phyloP scores from a whole-genome alignment of 2,113 vertebrate genomes.

The Chrysochloris asiatica region DNA sequence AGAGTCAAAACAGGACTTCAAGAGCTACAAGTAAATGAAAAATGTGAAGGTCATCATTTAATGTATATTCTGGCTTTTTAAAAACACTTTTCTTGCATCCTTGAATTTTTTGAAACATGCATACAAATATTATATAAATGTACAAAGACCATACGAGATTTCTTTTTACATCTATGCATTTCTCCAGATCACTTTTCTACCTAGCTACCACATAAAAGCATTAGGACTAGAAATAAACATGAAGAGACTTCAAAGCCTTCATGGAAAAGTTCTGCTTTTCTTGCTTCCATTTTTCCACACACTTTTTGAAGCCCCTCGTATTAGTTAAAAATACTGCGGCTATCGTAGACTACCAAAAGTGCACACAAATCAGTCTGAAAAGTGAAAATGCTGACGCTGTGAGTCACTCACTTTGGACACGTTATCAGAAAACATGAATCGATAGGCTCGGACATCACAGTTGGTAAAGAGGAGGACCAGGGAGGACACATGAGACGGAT shows the following conservation, averaged over 20 bases:
- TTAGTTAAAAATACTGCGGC: neutral
- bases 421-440: neutral
- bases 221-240: neutral
- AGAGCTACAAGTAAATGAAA: neutral
- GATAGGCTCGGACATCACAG: neutral
- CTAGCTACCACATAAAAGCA: neutral
- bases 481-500: neutral
- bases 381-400: neutral
- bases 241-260: too few species aligned
- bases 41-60: neutral
- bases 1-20: too few species aligned
- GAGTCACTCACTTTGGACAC: neutral
- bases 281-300: too few species aligned
- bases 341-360: neutral
- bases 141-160: neutral
- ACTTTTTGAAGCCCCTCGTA: neutral
- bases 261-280: too few species aligned
- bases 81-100: neutral
- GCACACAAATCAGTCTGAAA: neutral
- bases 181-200: neutral
- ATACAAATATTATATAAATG: neutral
- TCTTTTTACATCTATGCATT: neutral
- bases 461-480: neutral
- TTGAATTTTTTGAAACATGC: neutral
- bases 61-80: neutral